Evolutionary conservation across 2,797 vertebrate genomes (phyloP), one percentile per base, ranked within the genome.

Genomic region (Epinephelus coioides): DNA sequence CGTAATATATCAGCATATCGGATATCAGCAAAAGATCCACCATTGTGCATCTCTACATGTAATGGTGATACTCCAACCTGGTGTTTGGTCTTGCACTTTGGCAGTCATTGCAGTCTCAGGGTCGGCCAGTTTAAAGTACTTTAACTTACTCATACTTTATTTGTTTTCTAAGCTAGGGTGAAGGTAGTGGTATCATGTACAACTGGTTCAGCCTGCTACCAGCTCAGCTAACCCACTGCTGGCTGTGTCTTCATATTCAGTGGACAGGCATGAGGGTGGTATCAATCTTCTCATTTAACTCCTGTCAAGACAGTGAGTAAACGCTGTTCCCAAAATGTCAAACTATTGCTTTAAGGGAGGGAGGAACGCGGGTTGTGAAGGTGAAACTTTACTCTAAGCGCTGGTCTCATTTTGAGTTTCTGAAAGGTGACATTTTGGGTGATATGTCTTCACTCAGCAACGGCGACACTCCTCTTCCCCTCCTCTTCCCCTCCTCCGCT

Each of bases 371-470:
- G 18, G 8, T 0, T 57, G 5, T 19, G 14, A 43, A 4, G 30
- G 43, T 49, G 66, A 49, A 21, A 62, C 0, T 11, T 63, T 56
- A 44, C 27, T 71, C 5, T 2, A 0, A 30, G 23, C 18, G 4
- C 11, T 63, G 2, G 2, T 9, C 2, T 50, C 6, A 47, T 67
- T 43, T 44, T 30, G 14, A 7, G 25, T 55, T 55, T 34, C 50
- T 18, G 25, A 72, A n/a, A 61, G 43, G 17, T 50, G 49, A 53
- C 46, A 46, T 53, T 34, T 43, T 38, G 43, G 40, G 19, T 14
- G 55, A 46, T 14, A 4, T 44, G 40, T 18, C 71, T 66, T 72
- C 53, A 38, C 19, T 55, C 56, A 57, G 59, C 30, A 17, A 21
- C 5, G 0, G 19, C 3, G 9, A 43, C 40, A 43, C 40, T 43